Evolutionary conservation across 1,140 invertebrate genomes (phyloP), one percentile per base, ranked within the genome.

Genomic region (Ctenoplectra terminalis): DNA sequence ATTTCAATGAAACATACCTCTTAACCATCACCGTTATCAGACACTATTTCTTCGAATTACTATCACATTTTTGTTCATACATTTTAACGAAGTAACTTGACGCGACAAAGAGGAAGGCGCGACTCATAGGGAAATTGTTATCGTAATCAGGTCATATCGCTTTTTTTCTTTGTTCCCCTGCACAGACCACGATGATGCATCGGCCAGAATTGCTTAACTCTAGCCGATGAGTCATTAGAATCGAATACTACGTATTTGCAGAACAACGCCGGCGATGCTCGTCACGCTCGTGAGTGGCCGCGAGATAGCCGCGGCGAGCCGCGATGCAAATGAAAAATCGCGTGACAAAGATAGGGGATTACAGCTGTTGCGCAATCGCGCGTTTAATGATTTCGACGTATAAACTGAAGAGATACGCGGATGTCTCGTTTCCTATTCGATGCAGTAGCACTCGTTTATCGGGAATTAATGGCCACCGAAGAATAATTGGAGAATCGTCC

Each of bases 241-340:
- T 72, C 69, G 72, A 79, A 66, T 66, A 72, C 72, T 64, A 48
- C 64, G 56, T 60, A 64, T 66, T 75, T 71, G 48, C 66, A 67
- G 34, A 50, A 56, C 56, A 60, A 56, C 43, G 29, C 11, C 37
- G 40, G 64, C 31, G 77, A 80, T 80, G 50, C 56, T 73, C 67
- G 60, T 76, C 83, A 52, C 78, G 71, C 48, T 70, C 34, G 72
- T 69, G 40, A 48, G 64, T 63, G 80, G 69, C 63, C 43, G 50
- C 40, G 58, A 70, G 80, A 87, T 87, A 67, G 67, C 34, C 34
- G 46, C 58, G 31, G 23, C 23, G 29, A 13, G 23, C 63, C 48
- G 52, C 69, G 67, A 72, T 85, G 54, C 83, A 74, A 78, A 82
- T 79, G 52, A 86, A 79, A 87, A 75, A 79, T 86, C 64, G 71